Evolutionary conservation across 2,797 vertebrate species (phyloP), one percentile per base, ranked within the genome.

Genomic region (Acrocephalus scirpaceus): DNA sequence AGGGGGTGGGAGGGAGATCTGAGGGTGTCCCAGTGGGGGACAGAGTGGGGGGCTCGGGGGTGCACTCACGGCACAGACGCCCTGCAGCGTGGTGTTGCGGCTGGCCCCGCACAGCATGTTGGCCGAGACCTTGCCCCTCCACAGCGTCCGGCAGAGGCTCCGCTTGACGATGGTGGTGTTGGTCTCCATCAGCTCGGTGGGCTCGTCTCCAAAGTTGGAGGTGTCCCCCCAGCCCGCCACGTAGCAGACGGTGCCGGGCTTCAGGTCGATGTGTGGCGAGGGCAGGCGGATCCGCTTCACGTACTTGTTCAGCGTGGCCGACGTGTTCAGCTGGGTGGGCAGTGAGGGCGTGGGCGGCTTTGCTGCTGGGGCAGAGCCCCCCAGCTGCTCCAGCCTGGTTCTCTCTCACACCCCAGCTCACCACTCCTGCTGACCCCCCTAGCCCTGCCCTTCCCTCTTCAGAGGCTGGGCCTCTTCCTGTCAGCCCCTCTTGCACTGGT

Each of bases 101-200:
- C 94, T 93, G 51, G 92, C 82, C 32, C 53, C 87, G 0, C 96
- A 96, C 61, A 97, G 16, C 95, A 94, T 93, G 73, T 96, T 93
- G 47, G 30, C 2, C 0, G 73, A 76, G 38, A 96, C 58, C 13
- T 72, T 92, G 29, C 95, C 95, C 27, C 11, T 29, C 96, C 96
- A 97, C 54, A 92, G 93, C 0, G 86, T 86, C 5, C 75, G 73
- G 85, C 95, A 94, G 19, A 92, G 13, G 30, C 27, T 84, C 11
- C 71, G 5, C 56, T 76, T 87, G 22, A 78, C 1, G 11, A 96
- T 65, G 76, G 82, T 87, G 48, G 80, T 92, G 50, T 5, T 0
- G 23, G 95, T 91, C 87, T 95, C 95, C 93, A 95, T 91, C 76
- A 96, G 94, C 30, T 58, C 75, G 0, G 16, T 1, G 16, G 96